Percentiles rank a stretch among this genome's conserved stretches.
phyloP scores from a whole-genome alignment of 2,797 vertebrate species.

The Mormyrops attenuatus region DNA sequence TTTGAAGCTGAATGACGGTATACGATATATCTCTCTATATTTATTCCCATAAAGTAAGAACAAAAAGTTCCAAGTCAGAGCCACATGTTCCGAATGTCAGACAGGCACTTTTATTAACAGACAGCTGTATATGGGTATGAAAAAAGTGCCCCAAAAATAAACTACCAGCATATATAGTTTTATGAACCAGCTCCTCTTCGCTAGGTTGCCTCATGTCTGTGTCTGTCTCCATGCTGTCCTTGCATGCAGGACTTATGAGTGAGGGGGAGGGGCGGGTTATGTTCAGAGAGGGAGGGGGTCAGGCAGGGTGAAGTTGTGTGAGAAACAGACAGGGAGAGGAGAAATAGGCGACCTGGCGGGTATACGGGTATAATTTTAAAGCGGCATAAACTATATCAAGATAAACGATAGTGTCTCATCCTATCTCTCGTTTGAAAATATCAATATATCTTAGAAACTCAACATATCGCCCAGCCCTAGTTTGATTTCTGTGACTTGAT shows the following conservation, averaged over 20 bases:
- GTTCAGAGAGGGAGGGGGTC: neutral
- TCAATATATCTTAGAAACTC: neutral
- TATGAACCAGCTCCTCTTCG: neutral
- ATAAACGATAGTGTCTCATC: neutral
- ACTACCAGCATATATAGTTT: neutral
- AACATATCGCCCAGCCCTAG: neutral
- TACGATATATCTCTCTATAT: neutral
- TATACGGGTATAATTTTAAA: neutral
- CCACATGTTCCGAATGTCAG: neutral
- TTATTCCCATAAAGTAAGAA: neutral
- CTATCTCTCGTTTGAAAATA: neutral
- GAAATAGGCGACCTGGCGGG: neutral
- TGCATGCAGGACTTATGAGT: neutral
- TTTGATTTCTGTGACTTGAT: neutral
- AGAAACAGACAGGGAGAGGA: neutral
- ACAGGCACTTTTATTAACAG: neutral
- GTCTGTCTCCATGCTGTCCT: neutral
- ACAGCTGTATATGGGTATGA: neutral
- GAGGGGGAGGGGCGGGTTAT: neutral
- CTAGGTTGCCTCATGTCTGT: neutral
- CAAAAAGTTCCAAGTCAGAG: neutral
- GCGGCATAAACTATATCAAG: neutral
- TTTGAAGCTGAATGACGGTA: neutral
- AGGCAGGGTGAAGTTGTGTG: neutral
- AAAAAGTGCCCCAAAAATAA: too few relatives aligned